Percentiles rank a stretch among this genome's conserved stretches.
phyloP scores from a whole-genome alignment of 2,113 vertebrate genomes.

The Phodopus roborovskii region DNA sequence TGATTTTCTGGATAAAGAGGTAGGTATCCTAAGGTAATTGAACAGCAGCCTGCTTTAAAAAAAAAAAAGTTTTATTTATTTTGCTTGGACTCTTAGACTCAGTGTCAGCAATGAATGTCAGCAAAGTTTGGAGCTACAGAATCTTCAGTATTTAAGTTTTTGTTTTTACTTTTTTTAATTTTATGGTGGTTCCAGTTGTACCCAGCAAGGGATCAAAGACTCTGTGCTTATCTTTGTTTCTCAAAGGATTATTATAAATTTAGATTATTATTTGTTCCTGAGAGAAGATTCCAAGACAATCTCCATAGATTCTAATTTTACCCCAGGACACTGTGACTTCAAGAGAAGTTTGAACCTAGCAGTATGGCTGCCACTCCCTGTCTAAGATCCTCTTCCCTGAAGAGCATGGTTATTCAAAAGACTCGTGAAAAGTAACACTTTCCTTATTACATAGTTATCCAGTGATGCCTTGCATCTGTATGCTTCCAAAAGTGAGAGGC shows the following conservation, averaged over 20 bases:
- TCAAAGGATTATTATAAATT: slow-evolving; percentile 49
- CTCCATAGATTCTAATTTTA: slow-evolving; percentile 40
- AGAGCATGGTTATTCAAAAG: neutral
- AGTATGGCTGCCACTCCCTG: neutral
- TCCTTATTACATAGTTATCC: neutral
- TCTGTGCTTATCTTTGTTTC: slow-evolving; percentile 24
- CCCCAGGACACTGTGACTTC: neutral
- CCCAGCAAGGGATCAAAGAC: neutral
- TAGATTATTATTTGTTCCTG: slow-evolving; percentile 30
- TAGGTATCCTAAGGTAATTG: neutral
- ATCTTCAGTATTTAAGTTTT: slow-evolving; percentile 25
- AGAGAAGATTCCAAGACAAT: slow-evolving; percentile 37
- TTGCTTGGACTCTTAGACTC: slow-evolving; percentile 13
- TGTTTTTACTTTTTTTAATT: neutral
- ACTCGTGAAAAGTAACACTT: neutral
- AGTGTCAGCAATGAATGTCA: slow-evolving; percentile 2
- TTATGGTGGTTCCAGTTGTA: slow-evolving; percentile 39
- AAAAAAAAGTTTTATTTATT: slow-evolving; percentile 37
- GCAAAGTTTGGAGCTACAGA: slow-evolving; percentile 32
- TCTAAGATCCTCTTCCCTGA: neutral
- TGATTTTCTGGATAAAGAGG: slow-evolving; percentile 12
- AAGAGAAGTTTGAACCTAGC: slow-evolving; percentile 29
- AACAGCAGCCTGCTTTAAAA: neutral
- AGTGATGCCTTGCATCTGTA: neutral
- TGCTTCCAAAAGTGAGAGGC: slow-evolving; percentile 63